Evolutionary conservation across 2,113 vertebrate genomes (phyloP).

Genomic region (Mastomys coucha): DNA sequence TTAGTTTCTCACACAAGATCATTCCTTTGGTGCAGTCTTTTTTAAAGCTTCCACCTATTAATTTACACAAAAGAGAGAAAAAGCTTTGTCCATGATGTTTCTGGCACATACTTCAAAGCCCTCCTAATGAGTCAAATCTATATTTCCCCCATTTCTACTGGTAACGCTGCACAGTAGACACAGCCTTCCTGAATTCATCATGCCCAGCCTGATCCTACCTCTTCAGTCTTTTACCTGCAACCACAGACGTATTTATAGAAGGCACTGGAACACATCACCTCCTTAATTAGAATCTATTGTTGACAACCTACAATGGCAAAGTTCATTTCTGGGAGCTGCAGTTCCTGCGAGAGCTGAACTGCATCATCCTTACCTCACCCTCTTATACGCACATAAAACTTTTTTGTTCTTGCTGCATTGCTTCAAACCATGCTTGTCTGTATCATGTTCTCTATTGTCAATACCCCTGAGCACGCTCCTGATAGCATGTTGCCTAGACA

Average conservation of each 20-base stretch:
- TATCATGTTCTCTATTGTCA: not conserved
- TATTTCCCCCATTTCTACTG: not conserved
- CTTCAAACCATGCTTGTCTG: too few relatives aligned
- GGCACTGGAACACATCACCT: not conserved
- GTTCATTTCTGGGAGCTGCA: not conserved
- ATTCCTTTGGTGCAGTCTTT: not conserved
- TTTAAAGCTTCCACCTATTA: not conserved
- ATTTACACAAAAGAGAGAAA: not conserved
- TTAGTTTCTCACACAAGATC: not conserved
- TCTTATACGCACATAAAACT: accelerated
- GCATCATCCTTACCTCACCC: too few relatives aligned
- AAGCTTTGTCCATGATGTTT: not conserved
- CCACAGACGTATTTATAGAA: not conserved
- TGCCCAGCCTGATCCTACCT: too few relatives aligned
- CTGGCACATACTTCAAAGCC: not conserved
- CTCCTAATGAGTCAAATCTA: not conserved
- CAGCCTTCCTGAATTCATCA: not conserved
- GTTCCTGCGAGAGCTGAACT: not conserved
- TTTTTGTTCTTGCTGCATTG: not conserved
- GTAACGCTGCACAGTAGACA: not conserved
- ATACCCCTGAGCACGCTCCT: not conserved
- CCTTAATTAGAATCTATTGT: not conserved
- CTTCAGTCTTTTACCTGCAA: not conserved
- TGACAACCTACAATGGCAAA: not conserved
- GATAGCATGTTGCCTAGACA: not conserved